Conservation (phyloP, 2,888 invertebrate genomes). For the Palloptera scutellata region DNA sequence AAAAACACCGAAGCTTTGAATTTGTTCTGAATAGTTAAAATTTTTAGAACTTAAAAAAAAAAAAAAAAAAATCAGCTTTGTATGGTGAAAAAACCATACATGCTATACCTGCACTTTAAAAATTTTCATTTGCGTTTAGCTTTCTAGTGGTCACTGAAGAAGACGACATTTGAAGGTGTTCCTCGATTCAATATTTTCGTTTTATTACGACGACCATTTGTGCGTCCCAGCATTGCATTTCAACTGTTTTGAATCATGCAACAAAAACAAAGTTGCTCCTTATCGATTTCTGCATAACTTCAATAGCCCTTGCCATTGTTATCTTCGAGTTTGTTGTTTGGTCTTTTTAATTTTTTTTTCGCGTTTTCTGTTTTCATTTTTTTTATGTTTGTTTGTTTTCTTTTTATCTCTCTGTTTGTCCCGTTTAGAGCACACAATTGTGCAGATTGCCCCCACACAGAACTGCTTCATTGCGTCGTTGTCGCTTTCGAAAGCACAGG, state of each 20-base stretch:
- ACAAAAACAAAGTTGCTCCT: not conserved
- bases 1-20: slow-evolving; percentile 19
- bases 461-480: slow-evolving; percentile 23
- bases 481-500: slow-evolving; percentile 20
- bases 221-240: not conserved
- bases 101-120: too few species aligned
- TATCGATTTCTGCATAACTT: not conserved
- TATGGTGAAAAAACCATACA: too few species aligned
- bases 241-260: too few species aligned
- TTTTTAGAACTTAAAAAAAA: not conserved
- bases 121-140: not conserved
- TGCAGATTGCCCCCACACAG: slow-evolving; percentile 33
- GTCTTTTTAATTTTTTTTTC: slow-evolving; percentile 18
- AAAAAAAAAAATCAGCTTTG: slow-evolving; percentile 6
- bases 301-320: slow-evolving; percentile 17
- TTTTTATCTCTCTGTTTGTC: slow-evolving; percentile 33
- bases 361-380: slow-evolving; percentile 21
- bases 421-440: slow-evolving; percentile 37
- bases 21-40: slow-evolving; percentile 2
- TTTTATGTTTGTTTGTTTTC: slow-evolving; percentile 26
- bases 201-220: not conserved
- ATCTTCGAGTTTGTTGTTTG: slow-evolving; percentile 16
- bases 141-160: not conserved
- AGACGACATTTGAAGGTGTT: not conserved
- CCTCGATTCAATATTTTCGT: not conserved